Conservation (phyloP, 2,113 vertebrate genomes). For the Danio rerio region GRCz12tu NC_133195.1:52526001-52526500, state of each 20-base stretch:
- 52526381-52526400: conserved; percentile 35
- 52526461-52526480: neutral
- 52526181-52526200: conserved; percentile 4
- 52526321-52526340: conserved; percentile 21
- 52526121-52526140: neutral
- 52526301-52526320: conserved; percentile 14
- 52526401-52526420: conserved; percentile 46
- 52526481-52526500: conserved; percentile 17
- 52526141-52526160: neutral
- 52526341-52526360: conserved; percentile 20
- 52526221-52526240: conserved; percentile 14
- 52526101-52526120: too few species aligned
- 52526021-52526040: too few species aligned
- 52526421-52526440: conserved; percentile 7
- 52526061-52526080: too few species aligned
- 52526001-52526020: too few species aligned
- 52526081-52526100: too few species aligned
- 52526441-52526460: neutral
- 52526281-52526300: conserved; percentile 12
- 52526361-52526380: conserved; percentile 40
- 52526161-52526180: neutral
- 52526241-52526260: conserved; percentile 16
- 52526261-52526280: conserved; percentile 33
- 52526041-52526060: too few species aligned
- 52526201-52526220: conserved; percentile 1